A percentile compares a stretch with the other conserved stretches of the same genome.
These are phyloP conservation scores for Hippocampus barbouri DNA, from an alignment of 2,113 vertebrate species.

Conservation along the genomic window DNA sequence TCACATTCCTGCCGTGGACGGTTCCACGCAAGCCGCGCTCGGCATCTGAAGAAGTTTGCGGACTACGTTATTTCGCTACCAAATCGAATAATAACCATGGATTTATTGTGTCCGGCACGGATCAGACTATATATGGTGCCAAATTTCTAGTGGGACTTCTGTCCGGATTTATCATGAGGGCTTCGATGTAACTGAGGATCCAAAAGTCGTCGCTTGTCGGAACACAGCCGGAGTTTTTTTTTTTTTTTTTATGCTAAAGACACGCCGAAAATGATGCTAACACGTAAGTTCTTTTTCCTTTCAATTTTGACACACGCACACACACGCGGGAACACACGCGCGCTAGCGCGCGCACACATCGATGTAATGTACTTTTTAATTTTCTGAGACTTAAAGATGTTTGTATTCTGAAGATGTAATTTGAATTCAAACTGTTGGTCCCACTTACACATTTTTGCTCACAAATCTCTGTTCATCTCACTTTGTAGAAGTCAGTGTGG, in stretches of 20 bases:
- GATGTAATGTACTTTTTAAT: not conserved
- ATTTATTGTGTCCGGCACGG: conserved; percentile 38
- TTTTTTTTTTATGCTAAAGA: conserved; percentile 20
- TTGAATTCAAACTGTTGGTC: not conserved
- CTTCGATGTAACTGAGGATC: conserved; percentile 45
- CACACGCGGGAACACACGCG: too few relatives aligned
- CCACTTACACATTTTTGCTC: not conserved
- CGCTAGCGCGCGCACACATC: too few relatives aligned
- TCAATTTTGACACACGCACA: not conserved
- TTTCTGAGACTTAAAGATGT: not conserved
- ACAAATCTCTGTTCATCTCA: not conserved
- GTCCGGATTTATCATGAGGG: conserved; percentile 63
- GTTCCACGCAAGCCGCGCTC: conserved; percentile 26
- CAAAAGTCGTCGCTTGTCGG: conserved; percentile 22
- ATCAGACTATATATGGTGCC: conserved; percentile 11
- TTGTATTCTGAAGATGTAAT: not conserved
- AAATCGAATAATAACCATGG: conserved; percentile 46
- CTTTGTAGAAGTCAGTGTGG: not conserved
- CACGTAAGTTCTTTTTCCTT: conserved; percentile 59
- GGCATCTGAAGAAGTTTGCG: conserved; percentile 10
- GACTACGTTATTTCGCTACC: conserved; percentile 21
- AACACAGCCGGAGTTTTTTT: conserved; percentile 21
- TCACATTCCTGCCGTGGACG: conserved; percentile 61
- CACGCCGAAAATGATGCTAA: conserved; percentile 68
- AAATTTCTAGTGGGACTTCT: conserved; percentile 17